Evolutionary conservation across 2,797 vertebrate species (phyloP).

Genomic region (Aselliscus stoliczkanus): DNA sequence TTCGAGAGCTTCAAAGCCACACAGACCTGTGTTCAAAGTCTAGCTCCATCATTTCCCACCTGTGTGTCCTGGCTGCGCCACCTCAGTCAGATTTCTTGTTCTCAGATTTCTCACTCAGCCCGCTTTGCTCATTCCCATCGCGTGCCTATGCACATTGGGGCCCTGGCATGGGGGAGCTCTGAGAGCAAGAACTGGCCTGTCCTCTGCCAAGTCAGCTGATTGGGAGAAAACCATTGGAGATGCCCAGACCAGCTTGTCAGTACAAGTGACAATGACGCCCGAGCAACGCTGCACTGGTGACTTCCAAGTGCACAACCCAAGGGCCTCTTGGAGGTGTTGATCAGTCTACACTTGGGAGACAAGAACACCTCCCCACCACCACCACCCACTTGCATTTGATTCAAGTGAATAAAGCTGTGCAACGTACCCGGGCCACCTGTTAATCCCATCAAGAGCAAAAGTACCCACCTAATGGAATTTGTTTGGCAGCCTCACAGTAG

Average conservation of each 20-base stretch:
- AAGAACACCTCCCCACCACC: too few species aligned
- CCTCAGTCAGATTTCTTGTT: not conserved
- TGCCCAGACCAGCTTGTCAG: not conserved
- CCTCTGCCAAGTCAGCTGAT: not conserved
- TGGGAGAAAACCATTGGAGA: not conserved
- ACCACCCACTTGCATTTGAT: not conserved
- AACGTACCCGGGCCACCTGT: not conserved
- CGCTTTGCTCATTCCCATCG: not conserved
- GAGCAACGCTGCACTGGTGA: accelerated
- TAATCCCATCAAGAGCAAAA: not conserved
- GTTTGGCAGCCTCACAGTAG: not conserved
- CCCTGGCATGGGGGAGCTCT: not conserved
- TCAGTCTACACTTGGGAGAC: not conserved
- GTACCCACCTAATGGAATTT: not conserved
- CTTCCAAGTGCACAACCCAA: not conserved
- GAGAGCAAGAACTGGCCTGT: too few species aligned
- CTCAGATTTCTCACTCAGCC: not conserved
- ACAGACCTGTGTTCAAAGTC: not conserved
- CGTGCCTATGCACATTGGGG: accelerated
- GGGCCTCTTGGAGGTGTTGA: accelerated
- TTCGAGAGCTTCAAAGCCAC: not conserved
- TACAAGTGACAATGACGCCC: not conserved
- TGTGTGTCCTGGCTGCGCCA: not conserved
- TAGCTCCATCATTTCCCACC: accelerated
- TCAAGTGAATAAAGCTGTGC: not conserved